Percentiles rank a stretch among this genome's conserved stretches.
Evolutionary conservation across 2,888 invertebrate genomes (phyloP).

Genomic region (Andrena camellia): DNA sequence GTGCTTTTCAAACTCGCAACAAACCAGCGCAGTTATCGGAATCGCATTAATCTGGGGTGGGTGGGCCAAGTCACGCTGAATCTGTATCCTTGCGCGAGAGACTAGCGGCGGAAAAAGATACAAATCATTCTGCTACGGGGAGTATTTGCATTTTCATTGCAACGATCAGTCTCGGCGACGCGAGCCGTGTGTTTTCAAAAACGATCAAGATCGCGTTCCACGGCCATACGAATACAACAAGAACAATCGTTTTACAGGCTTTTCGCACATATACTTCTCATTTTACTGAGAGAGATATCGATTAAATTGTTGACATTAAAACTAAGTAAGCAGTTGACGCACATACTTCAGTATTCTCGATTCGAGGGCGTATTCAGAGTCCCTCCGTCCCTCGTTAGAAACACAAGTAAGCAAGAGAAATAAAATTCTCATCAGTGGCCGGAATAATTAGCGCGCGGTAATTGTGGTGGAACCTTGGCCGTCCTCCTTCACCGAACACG

Average conservation of each 20-base stretch:
- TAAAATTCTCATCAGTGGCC: not conserved
- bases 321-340: no score
- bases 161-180: not conserved
- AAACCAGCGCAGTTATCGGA: conserved; percentile 58
- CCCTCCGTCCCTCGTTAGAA: conserved; percentile 14
- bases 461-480: conserved; percentile 38
- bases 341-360: not conserved
- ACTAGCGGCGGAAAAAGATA: conserved; percentile 23
- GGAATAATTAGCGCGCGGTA: conserved; percentile 37
- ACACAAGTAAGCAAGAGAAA: conserved; percentile 9
- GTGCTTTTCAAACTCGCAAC: conserved; percentile 41
- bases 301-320: no score
- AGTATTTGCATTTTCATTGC: conserved; percentile 39
- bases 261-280: no score
- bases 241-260: not conserved
- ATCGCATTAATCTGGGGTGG: conserved; percentile 57
- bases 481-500: conserved; percentile 12
- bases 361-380: not conserved
- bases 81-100: conserved; percentile 35
- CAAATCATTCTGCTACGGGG: conserved; percentile 32
- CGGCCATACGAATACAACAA: not conserved
- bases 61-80: conserved; percentile 14
- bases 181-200: not conserved
- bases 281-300: no score
- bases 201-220: not conserved